Evolutionary conservation across 2,113 vertebrate genomes (phyloP), one percentile per base, ranked within the genome.

Genomic region (Brienomyrus longianalis): DNA sequence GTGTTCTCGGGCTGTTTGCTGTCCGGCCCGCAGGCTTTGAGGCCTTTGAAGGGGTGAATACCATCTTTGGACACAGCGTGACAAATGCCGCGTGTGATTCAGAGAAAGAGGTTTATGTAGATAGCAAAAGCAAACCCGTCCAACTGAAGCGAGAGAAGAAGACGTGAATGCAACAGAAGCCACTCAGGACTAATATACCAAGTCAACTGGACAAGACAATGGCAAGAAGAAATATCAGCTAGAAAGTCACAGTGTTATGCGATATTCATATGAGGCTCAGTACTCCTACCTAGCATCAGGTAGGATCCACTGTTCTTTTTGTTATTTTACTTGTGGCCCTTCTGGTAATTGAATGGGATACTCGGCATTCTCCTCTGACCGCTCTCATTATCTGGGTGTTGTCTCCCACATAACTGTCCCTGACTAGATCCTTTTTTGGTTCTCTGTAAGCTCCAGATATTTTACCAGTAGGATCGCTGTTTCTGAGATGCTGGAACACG

Each of bases 11-110:
- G 98, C 98, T 98, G 98, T 98, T 98, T 98, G 97, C 97, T 94
- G 95, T 96, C 96, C 95, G 96, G 98, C 98, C 97, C 97, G 97
- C 98, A 99, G 97, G 97, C 98, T 99, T 89, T 97, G 94, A 96
- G 97, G 98, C 98, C 98, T 97, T 99, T 99, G 97, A 99, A 99
- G 98, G 98, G 98, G 97, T 97, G 98, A 98, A 96, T 97, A 97
- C 98, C 98, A 99, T 99, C 98, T 99, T 98, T 98, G 96, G 97
- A 98, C 97, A 96, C 96, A 97, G 96, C 94, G 96, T 97, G 96
- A 95, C 93, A 92, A 94, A 97, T 97, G 96, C 93, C 93, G 88
- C 91, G 91, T 93, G 94, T 86, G 93, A 91, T 92, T 90, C 59
- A 74, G 91, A 90, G 90, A 91, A 90, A 94, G 92, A 93, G 80